Conservation (phyloP, 1,140 invertebrate species). For the Euwallacea fornicatus region DNA sequence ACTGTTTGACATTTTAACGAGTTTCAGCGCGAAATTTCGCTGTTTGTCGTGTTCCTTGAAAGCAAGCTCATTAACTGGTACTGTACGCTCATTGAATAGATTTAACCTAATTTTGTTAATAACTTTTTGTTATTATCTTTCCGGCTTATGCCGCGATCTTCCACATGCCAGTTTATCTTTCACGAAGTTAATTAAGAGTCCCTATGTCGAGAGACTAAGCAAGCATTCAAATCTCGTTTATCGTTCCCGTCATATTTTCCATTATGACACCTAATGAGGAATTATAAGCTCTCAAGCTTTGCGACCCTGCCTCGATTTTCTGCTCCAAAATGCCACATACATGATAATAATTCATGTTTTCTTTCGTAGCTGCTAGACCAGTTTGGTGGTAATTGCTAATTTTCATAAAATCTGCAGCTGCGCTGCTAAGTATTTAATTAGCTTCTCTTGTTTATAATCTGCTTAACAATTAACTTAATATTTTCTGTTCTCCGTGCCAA, state of each 20-base stretch:
- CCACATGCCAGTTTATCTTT: constrained; percentile 12
- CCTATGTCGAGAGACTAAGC: constrained; percentile 6
- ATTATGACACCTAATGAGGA: too few species aligned
- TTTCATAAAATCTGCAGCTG: constrained; percentile 12
- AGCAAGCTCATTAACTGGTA: constrained; percentile 27
- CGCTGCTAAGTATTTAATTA: constrained; percentile 18
- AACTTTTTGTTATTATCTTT: constrained; percentile 33
- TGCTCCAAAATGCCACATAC: too few species aligned
- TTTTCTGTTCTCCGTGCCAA: constrained; percentile 7
- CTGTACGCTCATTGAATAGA: constrained; percentile 26
- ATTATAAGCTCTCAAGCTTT: too few species aligned
- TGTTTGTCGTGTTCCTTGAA: constrained; percentile 23
- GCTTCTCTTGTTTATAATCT: constrained; percentile 18
- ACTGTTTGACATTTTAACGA: constrained; percentile 31
- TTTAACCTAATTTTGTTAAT: constrained; percentile 34
- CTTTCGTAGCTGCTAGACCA: too few species aligned
- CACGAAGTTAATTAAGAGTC: constrained; percentile 21
- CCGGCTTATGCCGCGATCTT: constrained; percentile 21
- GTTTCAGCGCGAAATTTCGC: constrained; percentile 25
- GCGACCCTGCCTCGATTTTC: too few species aligned
- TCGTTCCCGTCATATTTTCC: neutral
- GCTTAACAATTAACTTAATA: constrained; percentile 13
- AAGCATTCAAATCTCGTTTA: constrained; percentile 19
- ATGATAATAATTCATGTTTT: too few species aligned
- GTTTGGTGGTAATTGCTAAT: constrained; percentile 7